Percentiles rank a stretch among this genome's conserved stretches.
Evolutionary conservation across 2,888 invertebrate genomes (phyloP).

Genomic region (Peribatodes rhomboidaria): DNA sequence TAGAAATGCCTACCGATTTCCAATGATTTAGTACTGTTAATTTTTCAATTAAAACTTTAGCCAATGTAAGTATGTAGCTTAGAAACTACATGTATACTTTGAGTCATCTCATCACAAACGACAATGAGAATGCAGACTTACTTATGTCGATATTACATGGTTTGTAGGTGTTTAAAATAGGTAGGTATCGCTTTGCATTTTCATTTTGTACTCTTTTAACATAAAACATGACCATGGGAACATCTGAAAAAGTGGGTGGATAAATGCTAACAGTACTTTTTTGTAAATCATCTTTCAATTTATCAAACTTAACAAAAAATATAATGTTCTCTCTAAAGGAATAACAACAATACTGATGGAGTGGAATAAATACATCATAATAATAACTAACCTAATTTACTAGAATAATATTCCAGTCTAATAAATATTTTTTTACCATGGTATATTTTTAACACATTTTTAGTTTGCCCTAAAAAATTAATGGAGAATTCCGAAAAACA

Average conservation of each 20-base stretch:
- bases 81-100: too few relatives aligned
- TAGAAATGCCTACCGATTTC: too few relatives aligned
- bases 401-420: background rate
- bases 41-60: too few relatives aligned
- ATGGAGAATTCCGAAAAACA: background rate
- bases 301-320: conserved; percentile 41
- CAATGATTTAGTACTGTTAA: too few relatives aligned
- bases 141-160: too few relatives aligned
- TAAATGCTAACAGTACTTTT: conserved; percentile 21
- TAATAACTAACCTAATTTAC: background rate
- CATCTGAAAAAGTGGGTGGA: background rate
- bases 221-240: background rate
- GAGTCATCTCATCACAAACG: too few relatives aligned
- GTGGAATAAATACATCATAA: conserved; percentile 16
- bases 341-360: conserved; percentile 40
- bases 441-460: background rate
- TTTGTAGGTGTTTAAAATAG: too few relatives aligned
- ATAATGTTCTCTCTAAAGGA: conserved; percentile 19
- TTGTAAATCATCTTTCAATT: conserved; percentile 14
- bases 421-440: background rate
- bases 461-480: too few relatives aligned
- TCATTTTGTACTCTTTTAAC: conserved; percentile 1
- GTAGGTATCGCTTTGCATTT: background rate
- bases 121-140: too few relatives aligned
- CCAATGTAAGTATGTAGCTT: too few relatives aligned